Base-by-base conservation (phyloP, 2,113 vertebrate species). In the Rana temporaria region DNA sequence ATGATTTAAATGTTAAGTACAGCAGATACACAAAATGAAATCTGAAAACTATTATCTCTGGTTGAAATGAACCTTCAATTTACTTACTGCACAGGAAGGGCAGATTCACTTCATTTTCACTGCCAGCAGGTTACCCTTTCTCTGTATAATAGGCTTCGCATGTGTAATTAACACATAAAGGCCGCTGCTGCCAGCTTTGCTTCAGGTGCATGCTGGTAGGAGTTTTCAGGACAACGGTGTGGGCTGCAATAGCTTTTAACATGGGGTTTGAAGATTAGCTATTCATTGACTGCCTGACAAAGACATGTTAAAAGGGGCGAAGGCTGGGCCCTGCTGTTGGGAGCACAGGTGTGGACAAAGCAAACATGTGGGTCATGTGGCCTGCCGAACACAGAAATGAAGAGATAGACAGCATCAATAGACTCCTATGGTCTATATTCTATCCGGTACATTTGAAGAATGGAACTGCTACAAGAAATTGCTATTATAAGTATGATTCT, bases 151-250 rank as follows among this genome's bases (percentile, higher is more conserved):
- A 93, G 95, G 93, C 95, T 96, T 96, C 89, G 87, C 90, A 92
- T 91, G 91, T 95, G 95, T 97, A 97, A 98, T 98, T 98, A 98
- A 97, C 97, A 98, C 96, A 88, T 95, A 90, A 91, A 91, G 86
- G 90, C 90, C 87, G 88, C 91, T 87, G 87, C 93, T 89, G 89
- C 92, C 90, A 88, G 92, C 87, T 86, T 89, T 87, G 81, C 91
- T 90, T 90, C 93, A 92, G 94, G 94, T 94, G 87, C 92, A 88
- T 85, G 92, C 89, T 90, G 92, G 90, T 89, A 63, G 70, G 85
- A 76, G 89, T 89, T 88, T 88, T 91, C 89, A 88, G 86, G 89
- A 90, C 87, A 87, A 85, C 75, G 81, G 84, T 78, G 85, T 81
- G 84, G 87, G 78, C 86, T 84, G 42, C 79, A 56, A 80, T 88